These are phyloP conservation scores for Eudemis profundana DNA, from an alignment of 2,888 invertebrate genomes.

Conservation along the genomic window DNA sequence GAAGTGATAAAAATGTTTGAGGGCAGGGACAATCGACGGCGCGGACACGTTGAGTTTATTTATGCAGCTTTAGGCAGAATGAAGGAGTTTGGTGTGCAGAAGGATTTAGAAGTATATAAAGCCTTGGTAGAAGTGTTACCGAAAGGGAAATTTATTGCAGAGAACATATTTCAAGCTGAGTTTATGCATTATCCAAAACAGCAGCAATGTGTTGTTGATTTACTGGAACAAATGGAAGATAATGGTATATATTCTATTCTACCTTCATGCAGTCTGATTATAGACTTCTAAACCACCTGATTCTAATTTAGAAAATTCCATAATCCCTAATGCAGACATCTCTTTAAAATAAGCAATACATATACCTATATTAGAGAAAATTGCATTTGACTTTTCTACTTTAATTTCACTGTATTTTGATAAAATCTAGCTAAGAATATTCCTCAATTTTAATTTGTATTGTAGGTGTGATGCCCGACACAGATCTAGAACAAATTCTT, in stretches of 20 bases:
- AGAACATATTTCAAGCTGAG: slow-evolving; percentile 93
- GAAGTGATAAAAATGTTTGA: slow-evolving; percentile 91
- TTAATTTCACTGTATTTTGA: no score
- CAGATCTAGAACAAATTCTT: slow-evolving; percentile 93
- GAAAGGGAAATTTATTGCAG: slow-evolving; percentile 94
- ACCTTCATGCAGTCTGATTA: slow-evolving; percentile 8
- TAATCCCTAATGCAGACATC: no score
- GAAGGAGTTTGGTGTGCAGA: slow-evolving; percentile 95
- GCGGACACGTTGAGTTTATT: slow-evolving; percentile 98
- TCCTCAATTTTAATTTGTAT: slow-evolving; percentile 49
- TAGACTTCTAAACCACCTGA: no score
- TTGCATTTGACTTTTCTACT: no score
- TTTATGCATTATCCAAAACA: slow-evolving; percentile 98
- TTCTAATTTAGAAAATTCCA: no score
- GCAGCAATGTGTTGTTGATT: slow-evolving; percentile 95
- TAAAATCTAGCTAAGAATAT: no score
- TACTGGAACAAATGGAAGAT: slow-evolving; percentile 97
- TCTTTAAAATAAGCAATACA: no score
- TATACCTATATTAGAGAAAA: no score
- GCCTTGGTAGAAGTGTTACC: slow-evolving; percentile 93
- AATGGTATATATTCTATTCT: slow-evolving; percentile 88
- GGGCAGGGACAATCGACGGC: slow-evolving; percentile 87
- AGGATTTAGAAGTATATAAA: slow-evolving; percentile 95
- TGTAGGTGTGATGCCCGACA: slow-evolving; percentile 95
- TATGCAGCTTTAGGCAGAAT: slow-evolving; percentile 94